phyloP scores from a whole-genome alignment of 1,140 invertebrate species.

The Drosophila lini region DNA sequence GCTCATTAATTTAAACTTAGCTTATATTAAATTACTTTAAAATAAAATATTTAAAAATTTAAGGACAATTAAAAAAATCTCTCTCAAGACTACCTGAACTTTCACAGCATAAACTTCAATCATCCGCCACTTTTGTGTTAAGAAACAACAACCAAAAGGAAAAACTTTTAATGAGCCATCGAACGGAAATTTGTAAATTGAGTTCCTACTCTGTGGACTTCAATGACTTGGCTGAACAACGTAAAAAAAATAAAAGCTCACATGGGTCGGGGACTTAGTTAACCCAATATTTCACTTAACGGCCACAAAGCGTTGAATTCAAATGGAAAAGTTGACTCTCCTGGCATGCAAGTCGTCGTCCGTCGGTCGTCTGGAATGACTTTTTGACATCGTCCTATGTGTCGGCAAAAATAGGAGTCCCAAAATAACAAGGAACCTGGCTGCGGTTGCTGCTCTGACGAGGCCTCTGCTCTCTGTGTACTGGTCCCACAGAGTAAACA shows the following conservation, averaged over 20 bases:
- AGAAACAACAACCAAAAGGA: conserved; percentile 5
- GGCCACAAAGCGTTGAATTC: conserved; percentile 18
- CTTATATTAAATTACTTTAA: neutral
- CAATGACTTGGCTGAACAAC: conserved; percentile 10
- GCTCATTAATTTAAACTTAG: neutral
- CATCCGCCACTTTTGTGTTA: conserved; percentile 17
- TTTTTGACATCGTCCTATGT: conserved; percentile 20
- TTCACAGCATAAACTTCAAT: conserved; percentile 16
- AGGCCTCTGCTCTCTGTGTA: conserved; percentile 12
- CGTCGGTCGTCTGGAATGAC: conserved; percentile 19
- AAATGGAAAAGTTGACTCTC: conserved; percentile 33
- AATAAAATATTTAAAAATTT: no score
- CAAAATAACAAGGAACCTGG: conserved; percentile 41
- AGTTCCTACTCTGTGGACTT: conserved; percentile 34
- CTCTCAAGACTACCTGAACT: neutral
- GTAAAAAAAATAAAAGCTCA: neutral
- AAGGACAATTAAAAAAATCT: no score
- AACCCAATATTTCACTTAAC: conserved; percentile 39
- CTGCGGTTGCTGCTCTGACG: conserved; percentile 16
- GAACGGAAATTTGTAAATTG: conserved; percentile 61
- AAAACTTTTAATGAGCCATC: conserved; percentile 78
- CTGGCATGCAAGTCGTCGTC: conserved; percentile 27
- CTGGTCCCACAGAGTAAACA: conserved; percentile 72
- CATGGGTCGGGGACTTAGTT: neutral
- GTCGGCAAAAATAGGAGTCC: conserved; percentile 29